A percentile compares a stretch with the other conserved stretches of the same genome.
Conservation (phyloP, 1,140 invertebrate species). For the Lysiphlebus fabarum region DNA sequence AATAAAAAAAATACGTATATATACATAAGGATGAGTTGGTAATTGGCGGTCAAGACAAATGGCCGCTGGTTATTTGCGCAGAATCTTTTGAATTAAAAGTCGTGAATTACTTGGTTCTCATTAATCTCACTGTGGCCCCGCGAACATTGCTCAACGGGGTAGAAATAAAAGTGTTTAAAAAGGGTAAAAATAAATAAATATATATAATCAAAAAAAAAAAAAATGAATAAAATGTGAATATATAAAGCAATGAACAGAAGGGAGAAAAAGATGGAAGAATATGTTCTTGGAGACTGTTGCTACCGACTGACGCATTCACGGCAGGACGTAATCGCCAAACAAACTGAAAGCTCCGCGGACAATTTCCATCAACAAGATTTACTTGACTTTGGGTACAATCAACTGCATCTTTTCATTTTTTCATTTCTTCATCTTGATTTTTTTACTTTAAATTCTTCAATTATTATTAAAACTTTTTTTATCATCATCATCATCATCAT, state of each 20-base stretch:
- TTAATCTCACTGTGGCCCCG: conserved; percentile 36
- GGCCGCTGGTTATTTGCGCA: conserved; percentile 51
- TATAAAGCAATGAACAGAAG: conserved; percentile 10
- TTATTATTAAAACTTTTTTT: conserved; percentile 13
- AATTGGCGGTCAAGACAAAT: conserved; percentile 53
- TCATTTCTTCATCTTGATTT: conserved; percentile 15
- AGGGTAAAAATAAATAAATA: conserved; percentile 11
- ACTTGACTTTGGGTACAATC: conserved; percentile 44
- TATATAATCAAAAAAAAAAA: conserved; percentile 8
- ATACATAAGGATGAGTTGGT: conserved; percentile 32
- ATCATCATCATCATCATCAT: too few relatives aligned
- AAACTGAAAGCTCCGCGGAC: conserved; percentile 43
- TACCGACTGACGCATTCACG: conserved; percentile 45
- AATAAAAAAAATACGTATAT: too few relatives aligned
- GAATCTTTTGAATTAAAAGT: conserved; percentile 51
- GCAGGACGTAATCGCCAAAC: conserved; percentile 46
- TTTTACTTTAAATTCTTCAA: conserved; percentile 16
- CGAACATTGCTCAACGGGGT: conserved; percentile 24
- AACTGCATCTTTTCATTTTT: conserved; percentile 26
- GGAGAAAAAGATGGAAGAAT: conserved; percentile 14
- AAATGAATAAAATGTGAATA: not conserved
- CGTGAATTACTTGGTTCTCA: conserved; percentile 39
- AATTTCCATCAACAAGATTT: conserved; percentile 51
- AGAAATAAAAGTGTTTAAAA: conserved; percentile 23
- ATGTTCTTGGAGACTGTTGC: conserved; percentile 21